Evolutionary conservation across 1,140 invertebrate species (phyloP).

Genomic region (Notospermus geniculatus): DNA sequence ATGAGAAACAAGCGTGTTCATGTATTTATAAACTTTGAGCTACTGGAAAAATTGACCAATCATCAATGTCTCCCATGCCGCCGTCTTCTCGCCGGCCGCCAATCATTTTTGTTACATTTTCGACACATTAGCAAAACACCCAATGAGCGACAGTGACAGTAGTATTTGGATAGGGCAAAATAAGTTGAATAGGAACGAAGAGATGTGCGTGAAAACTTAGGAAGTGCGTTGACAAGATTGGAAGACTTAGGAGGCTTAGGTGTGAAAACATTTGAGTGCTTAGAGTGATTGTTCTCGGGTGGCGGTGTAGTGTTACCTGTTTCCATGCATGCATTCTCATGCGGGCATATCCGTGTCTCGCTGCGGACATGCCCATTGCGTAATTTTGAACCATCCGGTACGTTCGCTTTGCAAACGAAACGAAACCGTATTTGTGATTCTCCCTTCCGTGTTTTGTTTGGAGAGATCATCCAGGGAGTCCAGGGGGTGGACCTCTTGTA

Average conservation of each 20-base stretch:
- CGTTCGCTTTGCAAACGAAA: slow-evolving; percentile 72
- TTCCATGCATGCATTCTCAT: slow-evolving; percentile 36
- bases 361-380: slow-evolving; percentile 67
- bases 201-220: too few relatives aligned
- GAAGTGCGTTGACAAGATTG: too few relatives aligned
- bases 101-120: slow-evolving; percentile 8
- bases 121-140: slow-evolving; percentile 11
- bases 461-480: slow-evolving; percentile 67
- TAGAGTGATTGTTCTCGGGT: too few relatives aligned
- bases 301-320: too few relatives aligned
- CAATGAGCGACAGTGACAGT: slow-evolving; percentile 9
- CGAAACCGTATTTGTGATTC: slow-evolving; percentile 69
- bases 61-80: too few relatives aligned
- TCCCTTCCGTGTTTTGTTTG: slow-evolving; percentile 58
- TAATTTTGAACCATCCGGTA: slow-evolving; percentile 62
- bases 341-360: slow-evolving; percentile 71
- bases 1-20: too few relatives aligned
- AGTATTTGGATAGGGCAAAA: neutral
- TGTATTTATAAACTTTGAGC: too few relatives aligned
- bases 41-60: too few relatives aligned
- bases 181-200: too few relatives aligned
- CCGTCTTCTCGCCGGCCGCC: neutral
- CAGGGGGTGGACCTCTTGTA: slow-evolving; percentile 67
- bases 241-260: too few relatives aligned
- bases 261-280: too few relatives aligned